Percentiles rank a stretch among this genome's conserved stretches.
Evolutionary conservation across 2,888 invertebrate species (phyloP).

Genomic region (Gymnoscelis rufifasciata): DNA sequence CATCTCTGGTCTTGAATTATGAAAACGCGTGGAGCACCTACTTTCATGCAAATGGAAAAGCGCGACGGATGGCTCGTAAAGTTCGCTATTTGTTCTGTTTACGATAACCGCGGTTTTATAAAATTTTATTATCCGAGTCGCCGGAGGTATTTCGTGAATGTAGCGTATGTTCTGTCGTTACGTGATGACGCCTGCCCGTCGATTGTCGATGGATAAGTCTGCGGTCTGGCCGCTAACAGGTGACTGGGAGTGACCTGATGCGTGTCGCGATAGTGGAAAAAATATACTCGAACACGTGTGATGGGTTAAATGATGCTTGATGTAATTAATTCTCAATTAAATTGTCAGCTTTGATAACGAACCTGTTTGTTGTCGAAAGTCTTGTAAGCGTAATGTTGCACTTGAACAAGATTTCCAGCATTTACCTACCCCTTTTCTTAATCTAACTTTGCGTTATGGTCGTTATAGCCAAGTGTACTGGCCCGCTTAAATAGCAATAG

Average conservation of each 20-base stretch:
- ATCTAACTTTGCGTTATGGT: no score
- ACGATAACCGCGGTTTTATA: conserved; percentile 73
- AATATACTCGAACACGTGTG: conserved; percentile 14
- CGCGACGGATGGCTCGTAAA: conserved; percentile 71
- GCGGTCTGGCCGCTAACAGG: conserved; percentile 17
- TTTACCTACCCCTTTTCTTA: no score
- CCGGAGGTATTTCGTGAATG: conserved; percentile 52
- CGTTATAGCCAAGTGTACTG: no score
- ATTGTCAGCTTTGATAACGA: background rate
- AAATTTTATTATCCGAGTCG: conserved; percentile 56
- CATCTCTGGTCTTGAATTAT: background rate
- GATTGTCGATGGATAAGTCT: conserved; percentile 15
- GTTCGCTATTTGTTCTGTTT: conserved; percentile 72
- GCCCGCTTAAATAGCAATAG: no score
- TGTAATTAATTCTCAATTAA: conserved; percentile 4
- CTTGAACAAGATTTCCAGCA: no score
- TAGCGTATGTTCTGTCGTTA: conserved; percentile 39
- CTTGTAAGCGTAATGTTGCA: no score
- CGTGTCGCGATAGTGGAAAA: conserved; percentile 14
- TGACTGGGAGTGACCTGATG: conserved; percentile 13
- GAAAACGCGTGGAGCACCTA: conserved; percentile 19
- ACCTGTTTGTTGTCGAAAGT: conserved; percentile 1
- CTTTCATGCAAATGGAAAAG: conserved; percentile 66
- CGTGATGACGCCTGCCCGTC: conserved; percentile 17
- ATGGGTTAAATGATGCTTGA: conserved; percentile 10